These are phyloP conservation scores for Amphimallon solstitiale DNA, from an alignment of 2,888 invertebrate species.

Conservation along the genomic window DNA sequence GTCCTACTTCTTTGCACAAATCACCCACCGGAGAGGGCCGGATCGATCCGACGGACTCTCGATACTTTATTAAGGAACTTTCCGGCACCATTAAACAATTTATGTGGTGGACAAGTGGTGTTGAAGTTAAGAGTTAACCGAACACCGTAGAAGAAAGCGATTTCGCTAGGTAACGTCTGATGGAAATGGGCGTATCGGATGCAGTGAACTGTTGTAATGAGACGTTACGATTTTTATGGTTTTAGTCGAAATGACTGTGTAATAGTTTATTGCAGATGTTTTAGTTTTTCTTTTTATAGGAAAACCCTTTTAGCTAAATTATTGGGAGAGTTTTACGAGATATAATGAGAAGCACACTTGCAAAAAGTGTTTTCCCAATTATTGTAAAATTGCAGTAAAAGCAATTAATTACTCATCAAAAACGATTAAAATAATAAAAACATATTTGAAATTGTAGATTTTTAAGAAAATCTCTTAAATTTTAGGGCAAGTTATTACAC, in stretches of 20 bases:
- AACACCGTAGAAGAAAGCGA: neutral
- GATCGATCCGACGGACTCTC: slow-evolving; percentile 24
- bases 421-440: no score
- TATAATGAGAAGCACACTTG: no score
- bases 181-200: slow-evolving; percentile 8
- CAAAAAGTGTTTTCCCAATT: no score
- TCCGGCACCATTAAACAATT: slow-evolving; percentile 36
- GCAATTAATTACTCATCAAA: no score
- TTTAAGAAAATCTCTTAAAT: no score
- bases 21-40: slow-evolving; percentile 27
- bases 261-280: no score
- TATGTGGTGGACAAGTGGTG: slow-evolving; percentile 36
- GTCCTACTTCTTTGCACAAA: slow-evolving; percentile 27
- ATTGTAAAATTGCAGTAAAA: no score
- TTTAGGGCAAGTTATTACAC: no score
- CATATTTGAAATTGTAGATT: no score
- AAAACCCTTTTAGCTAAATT: no score
- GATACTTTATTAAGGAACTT: slow-evolving; percentile 40
- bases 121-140: slow-evolving; percentile 18
- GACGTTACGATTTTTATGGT: slow-evolving; percentile 5
- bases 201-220: neutral
- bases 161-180: neutral
- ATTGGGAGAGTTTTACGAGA: no score
- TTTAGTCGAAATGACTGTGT: neutral
- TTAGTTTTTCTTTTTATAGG: no score